Evolutionary conservation across 2,888 invertebrate species (phyloP).

Genomic region (Pheosia gnoma): DNA sequence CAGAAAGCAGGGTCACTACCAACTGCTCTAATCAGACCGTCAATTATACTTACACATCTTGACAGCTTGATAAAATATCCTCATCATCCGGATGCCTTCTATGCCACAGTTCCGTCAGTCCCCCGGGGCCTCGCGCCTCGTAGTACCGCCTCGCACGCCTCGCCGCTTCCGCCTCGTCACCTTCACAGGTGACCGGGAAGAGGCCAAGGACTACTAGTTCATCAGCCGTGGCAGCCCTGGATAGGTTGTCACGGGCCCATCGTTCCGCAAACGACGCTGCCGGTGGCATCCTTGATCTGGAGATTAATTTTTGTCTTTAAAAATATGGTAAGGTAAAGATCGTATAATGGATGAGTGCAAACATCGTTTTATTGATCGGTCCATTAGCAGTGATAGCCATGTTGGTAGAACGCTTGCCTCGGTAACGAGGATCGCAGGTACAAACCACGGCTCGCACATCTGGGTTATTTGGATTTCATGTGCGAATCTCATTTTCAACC

Average conservation of each 20-base stretch:
- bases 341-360: too few relatives aligned
- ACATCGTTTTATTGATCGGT: neutral
- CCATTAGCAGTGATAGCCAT: too few relatives aligned
- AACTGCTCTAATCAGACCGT: neutral
- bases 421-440: too few relatives aligned
- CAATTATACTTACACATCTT: constrained; percentile 72
- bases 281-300: constrained; percentile 70
- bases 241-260: constrained; percentile 79
- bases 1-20: too few relatives aligned
- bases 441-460: too few relatives aligned
- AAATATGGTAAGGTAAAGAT: neutral
- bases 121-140: constrained; percentile 68
- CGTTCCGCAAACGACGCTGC: constrained; percentile 81
- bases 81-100: constrained; percentile 74
- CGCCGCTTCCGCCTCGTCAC: constrained; percentile 67
- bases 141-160: constrained; percentile 73
- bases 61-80: constrained; percentile 76
- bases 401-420: too few relatives aligned
- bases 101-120: constrained; percentile 71
- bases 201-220: constrained; percentile 65
- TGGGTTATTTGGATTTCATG: too few relatives aligned
- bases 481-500: too few relatives aligned
- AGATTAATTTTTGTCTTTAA: constrained; percentile 15
- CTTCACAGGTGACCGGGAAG: constrained; percentile 64
- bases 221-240: constrained; percentile 56